Evolutionary conservation across 2,888 invertebrate species (phyloP), one percentile per base, ranked within the genome.

Genomic region (Stenoptilia bipunctidactyla): DNA sequence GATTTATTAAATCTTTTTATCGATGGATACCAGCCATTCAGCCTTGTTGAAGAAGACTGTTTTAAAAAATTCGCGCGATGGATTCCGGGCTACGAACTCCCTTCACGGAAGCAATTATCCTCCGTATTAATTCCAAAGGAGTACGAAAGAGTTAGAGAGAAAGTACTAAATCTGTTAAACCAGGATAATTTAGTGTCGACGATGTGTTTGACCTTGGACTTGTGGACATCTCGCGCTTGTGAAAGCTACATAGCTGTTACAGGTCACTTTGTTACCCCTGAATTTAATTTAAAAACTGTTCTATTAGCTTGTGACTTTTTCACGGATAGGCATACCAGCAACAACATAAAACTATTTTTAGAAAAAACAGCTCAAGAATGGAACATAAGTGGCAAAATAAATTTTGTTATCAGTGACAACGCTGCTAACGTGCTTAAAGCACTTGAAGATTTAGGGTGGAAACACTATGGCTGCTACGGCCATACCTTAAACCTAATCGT

Each of bases 211-310:
- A 55, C 55, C 1, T 35, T 47, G 1, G 56, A 59, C 38, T 36
- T 50, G 25, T 58, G 57, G 55, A 55, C 54, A 1, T 56, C 60
- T 1, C 30, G 41, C 2, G 35, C 13, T 4, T 51, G 36, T n/a
- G 52, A 55, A 6, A 37, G 41, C 4, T 54, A 46, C 38, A 45
- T 57, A 2, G 53, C 51, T 0, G 15, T 57, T 1, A 58, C 56
- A 1, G 55, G 49, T 0, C 56, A 56, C 37, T 58, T 50, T 39
- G n/a, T 57, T 13, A 52, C 44, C 0, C 37, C 49, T 1, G 42
- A 50, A 10, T 30, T 53, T 1, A 34, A 39, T 13, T 40, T 55
- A 1, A 54, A 55, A 40, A 43, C 52, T 2, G 37, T 53, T 1
- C 44, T 56, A 14, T 37, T 58, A 25, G 50, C 44, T 13, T 56